A percentile compares a stretch with the other conserved stretches of the same genome.
Conservation (phyloP, 2,797 vertebrate species). For the Gallirallus australis region DNA sequence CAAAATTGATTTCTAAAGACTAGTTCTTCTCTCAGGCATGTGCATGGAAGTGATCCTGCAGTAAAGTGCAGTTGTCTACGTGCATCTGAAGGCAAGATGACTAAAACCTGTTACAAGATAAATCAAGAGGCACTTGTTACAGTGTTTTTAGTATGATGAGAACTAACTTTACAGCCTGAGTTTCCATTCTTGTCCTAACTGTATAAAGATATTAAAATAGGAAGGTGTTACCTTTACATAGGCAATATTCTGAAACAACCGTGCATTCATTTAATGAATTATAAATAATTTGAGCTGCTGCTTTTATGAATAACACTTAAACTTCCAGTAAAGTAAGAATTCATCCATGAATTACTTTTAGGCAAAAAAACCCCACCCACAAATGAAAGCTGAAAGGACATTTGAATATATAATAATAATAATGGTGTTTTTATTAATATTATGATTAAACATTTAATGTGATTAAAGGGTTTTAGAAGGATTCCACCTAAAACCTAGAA, state of each 20-base stretch:
- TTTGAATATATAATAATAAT: background rate
- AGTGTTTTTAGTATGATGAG: background rate
- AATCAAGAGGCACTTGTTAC: background rate
- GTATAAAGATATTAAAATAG: background rate
- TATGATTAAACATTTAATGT: background rate
- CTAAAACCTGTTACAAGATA: background rate
- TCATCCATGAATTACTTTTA: background rate
- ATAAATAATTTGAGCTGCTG: background rate
- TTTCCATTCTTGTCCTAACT: background rate
- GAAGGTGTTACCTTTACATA: background rate
- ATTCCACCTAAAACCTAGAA: slow-evolving; percentile 16
- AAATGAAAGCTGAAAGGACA: slow-evolving; percentile 5
- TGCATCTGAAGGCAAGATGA: background rate
- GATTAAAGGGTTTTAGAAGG: background rate
- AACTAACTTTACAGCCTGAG: background rate
- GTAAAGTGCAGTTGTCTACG: background rate
- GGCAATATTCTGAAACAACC: background rate
- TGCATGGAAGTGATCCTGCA: background rate
- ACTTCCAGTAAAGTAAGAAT: background rate
- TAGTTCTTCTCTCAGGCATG: background rate
- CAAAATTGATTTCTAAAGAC: background rate
- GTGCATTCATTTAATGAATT: background rate
- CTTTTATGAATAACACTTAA: background rate
- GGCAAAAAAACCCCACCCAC: background rate
- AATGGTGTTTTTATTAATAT: no score